Evolutionary conservation across 1,140 invertebrate genomes (phyloP).

Genomic region (Physella acuta): DNA sequence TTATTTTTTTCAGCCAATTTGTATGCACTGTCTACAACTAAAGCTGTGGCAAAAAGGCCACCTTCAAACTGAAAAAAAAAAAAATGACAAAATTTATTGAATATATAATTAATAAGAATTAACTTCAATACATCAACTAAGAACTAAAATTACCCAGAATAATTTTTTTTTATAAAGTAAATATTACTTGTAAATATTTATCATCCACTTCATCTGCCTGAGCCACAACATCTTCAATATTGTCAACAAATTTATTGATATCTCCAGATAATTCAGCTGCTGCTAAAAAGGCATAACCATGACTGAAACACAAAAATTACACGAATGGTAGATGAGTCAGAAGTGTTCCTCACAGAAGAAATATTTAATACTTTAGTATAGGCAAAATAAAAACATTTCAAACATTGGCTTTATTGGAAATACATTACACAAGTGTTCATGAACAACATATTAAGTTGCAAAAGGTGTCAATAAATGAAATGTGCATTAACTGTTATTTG

Average conservation of each 20-base stretch:
- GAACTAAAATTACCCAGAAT: neutral
- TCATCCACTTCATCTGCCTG: conserved; percentile 94
- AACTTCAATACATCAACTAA: neutral
- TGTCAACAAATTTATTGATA: conserved; percentile 69
- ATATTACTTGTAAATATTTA: conserved; percentile 65
- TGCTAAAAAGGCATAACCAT: conserved; percentile 82
- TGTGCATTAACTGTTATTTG: too few relatives aligned
- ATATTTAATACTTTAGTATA: too few relatives aligned
- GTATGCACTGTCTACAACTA: conserved; percentile 74
- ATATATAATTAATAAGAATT: neutral
- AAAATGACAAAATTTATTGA: neutral
- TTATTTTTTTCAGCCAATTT: conserved; percentile 72
- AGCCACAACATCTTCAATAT: conserved; percentile 86
- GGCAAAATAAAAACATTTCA: too few relatives aligned
- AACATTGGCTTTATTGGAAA: too few relatives aligned
- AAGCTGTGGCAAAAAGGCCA: conserved; percentile 71
- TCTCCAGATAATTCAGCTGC: conserved; percentile 70
- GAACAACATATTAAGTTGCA: too few relatives aligned
- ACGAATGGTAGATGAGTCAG: too few relatives aligned
- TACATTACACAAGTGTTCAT: too few relatives aligned
- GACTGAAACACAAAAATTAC: conserved; percentile 61
- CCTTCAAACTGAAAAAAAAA: conserved; percentile 83
- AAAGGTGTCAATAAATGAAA: too few relatives aligned
- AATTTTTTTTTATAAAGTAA: neutral
- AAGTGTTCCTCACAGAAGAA: too few relatives aligned